Percentiles rank a stretch among this genome's conserved stretches.
Conservation (phyloP, 2,113 vertebrate species). For the Colinus virginianus region DNA sequence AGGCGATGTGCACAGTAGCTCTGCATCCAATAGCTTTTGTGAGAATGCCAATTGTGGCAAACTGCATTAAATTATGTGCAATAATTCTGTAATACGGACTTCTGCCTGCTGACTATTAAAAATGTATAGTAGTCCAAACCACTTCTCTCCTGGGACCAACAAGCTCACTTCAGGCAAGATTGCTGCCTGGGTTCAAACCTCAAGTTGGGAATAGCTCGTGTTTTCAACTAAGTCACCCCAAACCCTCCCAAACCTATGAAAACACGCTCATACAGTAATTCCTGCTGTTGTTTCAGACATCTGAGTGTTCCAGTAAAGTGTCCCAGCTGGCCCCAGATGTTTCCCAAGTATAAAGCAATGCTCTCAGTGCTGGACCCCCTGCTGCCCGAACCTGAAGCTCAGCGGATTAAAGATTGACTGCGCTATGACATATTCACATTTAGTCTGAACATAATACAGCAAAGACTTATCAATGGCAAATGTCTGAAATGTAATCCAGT, state of each 20-base stretch:
- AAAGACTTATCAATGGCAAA: conserved; percentile 66
- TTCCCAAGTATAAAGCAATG: conserved; percentile 62
- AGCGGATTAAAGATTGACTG: conserved; percentile 66
- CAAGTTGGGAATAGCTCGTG: conserved; percentile 73
- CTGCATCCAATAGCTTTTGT: conserved; percentile 38
- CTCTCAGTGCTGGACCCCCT: conserved; percentile 51
- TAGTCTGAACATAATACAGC: conserved; percentile 62
- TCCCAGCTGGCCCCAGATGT: conserved; percentile 71
- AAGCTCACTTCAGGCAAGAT: conserved; percentile 68
- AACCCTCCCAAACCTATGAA: conserved; percentile 65
- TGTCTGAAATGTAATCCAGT: conserved; percentile 66
- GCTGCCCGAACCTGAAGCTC: conserved; percentile 53
- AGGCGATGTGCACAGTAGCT: conserved; percentile 27
- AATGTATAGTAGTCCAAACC: conserved; percentile 73
- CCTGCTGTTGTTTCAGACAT: conserved; percentile 64
- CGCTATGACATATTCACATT: conserved; percentile 54
- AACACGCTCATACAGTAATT: conserved; percentile 56
- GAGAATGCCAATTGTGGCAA: conserved; percentile 51
- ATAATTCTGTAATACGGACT: conserved; percentile 67
- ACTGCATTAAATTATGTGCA: conserved; percentile 68
- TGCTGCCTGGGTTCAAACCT: conserved; percentile 77
- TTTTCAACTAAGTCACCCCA: conserved; percentile 73
- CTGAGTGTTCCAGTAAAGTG: conserved; percentile 65
- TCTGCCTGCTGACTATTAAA: conserved; percentile 72
- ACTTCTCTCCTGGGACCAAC: conserved; percentile 68